Conservation (phyloP, 92 coral and sea anemone species). For the Montipora capitata region DNA sequence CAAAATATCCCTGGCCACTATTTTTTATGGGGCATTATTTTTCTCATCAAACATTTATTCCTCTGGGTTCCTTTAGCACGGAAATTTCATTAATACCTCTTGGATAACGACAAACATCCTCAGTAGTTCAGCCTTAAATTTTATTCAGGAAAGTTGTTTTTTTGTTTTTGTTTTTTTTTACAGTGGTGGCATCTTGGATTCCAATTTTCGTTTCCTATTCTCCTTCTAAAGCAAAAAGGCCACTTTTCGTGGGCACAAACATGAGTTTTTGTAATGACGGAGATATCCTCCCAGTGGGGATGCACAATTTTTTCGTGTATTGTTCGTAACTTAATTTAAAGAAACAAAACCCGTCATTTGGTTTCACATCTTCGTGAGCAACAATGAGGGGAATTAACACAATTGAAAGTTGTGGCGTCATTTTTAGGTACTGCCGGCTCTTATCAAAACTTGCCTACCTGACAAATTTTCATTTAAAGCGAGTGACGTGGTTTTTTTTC, state of each 20-base stretch:
- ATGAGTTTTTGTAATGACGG: neutral
- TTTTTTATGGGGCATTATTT: too few relatives aligned
- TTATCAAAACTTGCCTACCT: neutral
- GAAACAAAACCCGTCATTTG: conserved; percentile 34
- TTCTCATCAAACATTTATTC: neutral
- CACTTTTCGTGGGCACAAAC: neutral
- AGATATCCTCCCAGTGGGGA: conserved; percentile 12
- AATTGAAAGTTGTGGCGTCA: neutral
- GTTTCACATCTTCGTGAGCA: conserved; percentile 19
- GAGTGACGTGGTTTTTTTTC: neutral
- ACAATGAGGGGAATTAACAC: conserved; percentile 26
- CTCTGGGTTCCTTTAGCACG: neutral
- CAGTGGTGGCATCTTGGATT: too few relatives aligned
- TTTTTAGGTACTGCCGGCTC: conserved; percentile 1
- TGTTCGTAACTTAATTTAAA: conserved; percentile 37
- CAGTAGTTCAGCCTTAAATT: neutral
- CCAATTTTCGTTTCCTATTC: too few relatives aligned
- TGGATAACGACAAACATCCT: neutral
- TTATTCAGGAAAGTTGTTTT: neutral
- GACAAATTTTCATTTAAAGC: neutral
- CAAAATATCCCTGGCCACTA: too few relatives aligned
- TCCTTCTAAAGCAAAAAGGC: neutral
- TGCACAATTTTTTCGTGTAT: conserved; percentile 26
- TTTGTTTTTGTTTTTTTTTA: neutral
- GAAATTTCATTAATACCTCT: neutral